Base-by-base conservation (phyloP, 1,140 invertebrate genomes). In the Aphaenogaster ashmeadi region DNA sequence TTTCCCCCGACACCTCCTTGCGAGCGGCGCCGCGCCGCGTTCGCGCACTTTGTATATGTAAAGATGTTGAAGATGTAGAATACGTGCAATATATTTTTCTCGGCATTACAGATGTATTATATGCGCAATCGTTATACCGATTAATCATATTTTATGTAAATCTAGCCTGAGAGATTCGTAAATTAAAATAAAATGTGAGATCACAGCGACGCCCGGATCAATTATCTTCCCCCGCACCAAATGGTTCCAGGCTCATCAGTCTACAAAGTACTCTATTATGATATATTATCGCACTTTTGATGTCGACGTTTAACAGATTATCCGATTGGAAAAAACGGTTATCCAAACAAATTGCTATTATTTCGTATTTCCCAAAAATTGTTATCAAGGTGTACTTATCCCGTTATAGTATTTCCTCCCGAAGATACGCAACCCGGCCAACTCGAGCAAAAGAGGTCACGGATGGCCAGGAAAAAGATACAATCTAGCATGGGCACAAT, bases 111-210 rank as follows among this genome's bases (percentile, higher is more conserved):
- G 62, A 79, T 81, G 80, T 86, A 81, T 79, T 44, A 44, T 88
- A 71, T 88, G 71, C 62, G 90, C 75, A 86, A 80, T 38, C 58
- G 74, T 89, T 87, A 56, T 91, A 89, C 62, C 38, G 71, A 90
- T 80, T 89, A 91, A 91, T 79, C 90, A 89, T 91, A 91, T 91
- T 91, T 91, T 91, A 91, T 91, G 90, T 91, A 91, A 91, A 89
- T 80, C 67, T 91, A 91, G 54, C 38, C 56, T 87, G 72, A 41
- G 81, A 86, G 71, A 80, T 87, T 91, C 87, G 36, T 91, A 89
- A 91, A 72, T 91, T 69, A 80, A 87, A 91, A 90, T 74, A 88
- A 91, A 88, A 88, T 81, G 60, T 90, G 87, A 84, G 38, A 86
- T 90, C 60, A 47, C 60, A 18, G 2, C 33, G 18, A 21, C 47